Conservation (phyloP, 2,797 vertebrate genomes). For the Eremophila alpestris region DNA sequence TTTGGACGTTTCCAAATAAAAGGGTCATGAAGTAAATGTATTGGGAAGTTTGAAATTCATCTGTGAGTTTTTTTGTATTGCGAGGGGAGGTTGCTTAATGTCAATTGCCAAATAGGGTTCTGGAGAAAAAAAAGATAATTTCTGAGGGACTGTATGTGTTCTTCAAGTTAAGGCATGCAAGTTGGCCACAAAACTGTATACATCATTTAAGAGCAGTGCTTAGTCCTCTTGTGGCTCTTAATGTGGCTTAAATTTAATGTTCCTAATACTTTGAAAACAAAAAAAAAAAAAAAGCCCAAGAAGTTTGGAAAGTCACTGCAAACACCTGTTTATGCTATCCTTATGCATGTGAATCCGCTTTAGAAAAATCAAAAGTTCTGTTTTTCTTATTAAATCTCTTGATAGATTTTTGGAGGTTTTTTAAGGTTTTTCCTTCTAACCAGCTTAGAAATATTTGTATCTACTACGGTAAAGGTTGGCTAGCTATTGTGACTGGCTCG, state of each 20-base stretch:
- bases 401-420: background rate
- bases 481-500: background rate
- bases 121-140: background rate
- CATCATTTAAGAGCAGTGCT: background rate
- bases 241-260: background rate
- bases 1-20: background rate
- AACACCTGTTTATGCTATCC: background rate
- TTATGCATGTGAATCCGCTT: background rate
- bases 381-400: background rate
- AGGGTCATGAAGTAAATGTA: background rate
- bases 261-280: background rate
- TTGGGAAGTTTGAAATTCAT: background rate
- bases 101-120: background rate
- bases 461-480: background rate
- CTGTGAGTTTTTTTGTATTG: background rate
- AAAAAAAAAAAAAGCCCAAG: background rate
- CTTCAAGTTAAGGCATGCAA: background rate
- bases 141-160: background rate
- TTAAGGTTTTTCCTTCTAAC: background rate
- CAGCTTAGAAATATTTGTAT: background rate
- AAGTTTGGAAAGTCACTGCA: background rate
- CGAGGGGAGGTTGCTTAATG: accelerated
- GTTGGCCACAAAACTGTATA: background rate
- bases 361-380: background rate
- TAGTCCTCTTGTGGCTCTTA: background rate